Base-by-base conservation (phyloP, 2,888 invertebrate genomes). In the Gerris lacustris region DNA sequence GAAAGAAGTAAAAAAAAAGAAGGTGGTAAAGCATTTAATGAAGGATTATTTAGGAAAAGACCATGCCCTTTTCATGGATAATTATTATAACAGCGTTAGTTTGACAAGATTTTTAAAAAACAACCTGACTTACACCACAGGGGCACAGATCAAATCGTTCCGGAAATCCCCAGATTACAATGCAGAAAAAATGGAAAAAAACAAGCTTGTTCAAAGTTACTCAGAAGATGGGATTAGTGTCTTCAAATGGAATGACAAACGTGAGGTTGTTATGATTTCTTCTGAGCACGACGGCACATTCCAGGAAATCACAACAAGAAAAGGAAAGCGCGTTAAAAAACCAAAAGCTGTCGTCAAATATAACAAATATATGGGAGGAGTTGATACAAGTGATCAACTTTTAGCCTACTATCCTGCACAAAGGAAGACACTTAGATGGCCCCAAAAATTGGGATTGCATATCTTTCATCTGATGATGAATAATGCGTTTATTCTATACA, bases 1-100 rank as follows among this genome's bases (percentile, higher is more conserved):
- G 55, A 55, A 55, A 15, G 55, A 55, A 2, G 15, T 55, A 5
- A 15, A 11, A 9, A 55, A 55, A 55, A 5, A 70, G 55, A 6
- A 70, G 45, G 67, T 70, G 17, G 67, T 66, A 44, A 43, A 66
- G 31, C 66, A 6, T 66, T 66, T 70, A 6, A 70, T 70, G 70
- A 47, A 66, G 45, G 66, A 45, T 6, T 7, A 63, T 45, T 63
- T 71, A 15, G 63, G 67, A 5, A 71, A 71, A 63, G 66, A 68
- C n/a, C 71, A 71, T 63, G 44, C 44, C 47, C 45, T 71, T 31
- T 71, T 63, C 66, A 55, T 55, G 55, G 70, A 70, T 5, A 70
- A 70, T 45, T 70, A 66, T 66, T 70, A 70, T 64, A 47, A 69
- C 18, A 63, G 72, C 64, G 45, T 63, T 47, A 31, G 0, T 17